Base-by-base conservation (phyloP, 92 coral and sea anemone genomes). In the Epizoanthus rinbou region DNA sequence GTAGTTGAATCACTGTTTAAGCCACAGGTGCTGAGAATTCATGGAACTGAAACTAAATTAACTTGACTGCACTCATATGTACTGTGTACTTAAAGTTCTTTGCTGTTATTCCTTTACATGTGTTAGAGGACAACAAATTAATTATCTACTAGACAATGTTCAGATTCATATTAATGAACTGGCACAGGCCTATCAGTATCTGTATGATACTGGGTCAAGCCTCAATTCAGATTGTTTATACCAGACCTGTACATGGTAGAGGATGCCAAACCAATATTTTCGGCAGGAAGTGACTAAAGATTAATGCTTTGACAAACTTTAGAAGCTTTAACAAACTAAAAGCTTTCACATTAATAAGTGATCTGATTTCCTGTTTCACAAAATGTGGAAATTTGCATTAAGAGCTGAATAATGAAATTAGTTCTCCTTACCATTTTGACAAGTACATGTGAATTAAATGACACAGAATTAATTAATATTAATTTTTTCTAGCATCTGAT, bases 91-190 rank as follows among this genome's bases (percentile, higher is more conserved):
- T 37, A 31, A 6, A 25, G 6, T 8, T 15, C 21, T 33, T 33
- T 33, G 45, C 37, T 75, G 66, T 58, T 56, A 16, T 58, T 45
- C 53, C n/a, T 25, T 31, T 57, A 14, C 8, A 23, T 75, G 52
- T 56, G 80, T 45, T 19, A 54, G 24, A 5, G 66, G 64, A 18
- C 24, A 75, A 8, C 76, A 41, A 45, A 41, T 41, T 57, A 43
- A 41, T 72, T 35, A 72, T 5, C 45, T 43, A 4, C 60, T 15
- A 72, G 52, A 75, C 80, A 75, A 14, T 75, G 65, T 75, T 75
- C 67, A 75, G 31, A 17, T 75, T 75, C 31, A 28, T 56, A 66
- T 31, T 23, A 74, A 13, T 65, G 59, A 58, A 56, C 66, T 25
- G 45, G 18, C 3, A 35, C 80, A 75, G 11, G 28, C 52, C 16